A percentile compares a stretch with the other conserved stretches of the same genome.
These are phyloP conservation scores for Bos javanicus DNA, from an alignment of 2,113 vertebrate genomes.

Conservation along the genomic window DNA sequence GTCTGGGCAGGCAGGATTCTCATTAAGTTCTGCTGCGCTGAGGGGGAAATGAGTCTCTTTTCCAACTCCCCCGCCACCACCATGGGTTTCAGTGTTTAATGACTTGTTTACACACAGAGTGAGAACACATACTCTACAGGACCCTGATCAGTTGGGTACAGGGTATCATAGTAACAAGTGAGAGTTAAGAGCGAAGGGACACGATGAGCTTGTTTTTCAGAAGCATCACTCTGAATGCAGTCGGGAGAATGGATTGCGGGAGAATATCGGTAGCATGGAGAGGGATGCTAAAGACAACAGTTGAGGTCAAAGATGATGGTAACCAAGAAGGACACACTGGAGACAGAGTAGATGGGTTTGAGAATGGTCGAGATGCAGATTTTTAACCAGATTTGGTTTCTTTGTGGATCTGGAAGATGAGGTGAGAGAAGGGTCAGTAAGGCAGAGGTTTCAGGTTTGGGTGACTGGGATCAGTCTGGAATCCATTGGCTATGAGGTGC, in stretches of 20 bases:
- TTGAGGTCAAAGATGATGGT: neutral
- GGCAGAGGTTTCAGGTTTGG: neutral
- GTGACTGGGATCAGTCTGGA: neutral
- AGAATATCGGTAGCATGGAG: too few relatives aligned
- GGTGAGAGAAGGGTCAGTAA: neutral
- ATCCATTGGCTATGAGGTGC: neutral
- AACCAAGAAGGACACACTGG: neutral
- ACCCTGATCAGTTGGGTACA: neutral
- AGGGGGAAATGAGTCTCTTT: neutral
- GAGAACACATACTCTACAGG: neutral
- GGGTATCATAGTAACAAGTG: accelerated
- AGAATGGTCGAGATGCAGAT: accelerated
- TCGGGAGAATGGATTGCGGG: accelerated
- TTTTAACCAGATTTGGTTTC: neutral
- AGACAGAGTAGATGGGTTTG: neutral
- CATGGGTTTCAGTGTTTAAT: neutral
- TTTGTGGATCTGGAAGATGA: neutral
- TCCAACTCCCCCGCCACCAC: accelerated
- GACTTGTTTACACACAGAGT: neutral
- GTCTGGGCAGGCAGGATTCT: neutral
- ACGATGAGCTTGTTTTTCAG: neutral
- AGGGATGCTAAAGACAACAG: neutral
- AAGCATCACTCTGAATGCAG: neutral
- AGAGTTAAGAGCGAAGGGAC: neutral
- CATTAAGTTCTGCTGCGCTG: neutral